These are phyloP conservation scores for Graptemys geographica DNA, from an alignment of 2,797 vertebrate genomes.

Conservation along the genomic window DNA sequence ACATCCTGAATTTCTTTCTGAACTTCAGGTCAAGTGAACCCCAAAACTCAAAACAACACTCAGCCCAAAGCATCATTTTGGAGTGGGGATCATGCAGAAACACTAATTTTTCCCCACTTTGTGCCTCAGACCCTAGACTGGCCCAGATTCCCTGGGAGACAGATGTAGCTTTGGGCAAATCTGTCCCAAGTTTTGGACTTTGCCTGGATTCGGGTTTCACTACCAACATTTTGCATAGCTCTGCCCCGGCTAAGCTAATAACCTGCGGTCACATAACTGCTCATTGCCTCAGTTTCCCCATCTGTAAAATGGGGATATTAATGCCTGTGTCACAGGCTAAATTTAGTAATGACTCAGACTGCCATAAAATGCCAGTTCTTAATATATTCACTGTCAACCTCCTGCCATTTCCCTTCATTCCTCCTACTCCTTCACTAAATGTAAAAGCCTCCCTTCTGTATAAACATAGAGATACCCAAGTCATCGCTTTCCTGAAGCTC, in stretches of 20 bases:
- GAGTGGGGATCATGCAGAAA: neutral
- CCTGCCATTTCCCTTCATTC: conserved; percentile 15
- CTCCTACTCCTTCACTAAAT: neutral
- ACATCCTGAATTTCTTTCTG: neutral
- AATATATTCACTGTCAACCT: neutral
- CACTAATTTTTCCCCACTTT: neutral
- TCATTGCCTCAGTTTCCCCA: neutral
- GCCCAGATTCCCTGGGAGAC: neutral
- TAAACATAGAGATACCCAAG: neutral
- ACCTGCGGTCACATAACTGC: neutral
- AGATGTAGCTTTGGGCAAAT: neutral
- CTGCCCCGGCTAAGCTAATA: neutral
- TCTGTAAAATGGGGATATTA: neutral
- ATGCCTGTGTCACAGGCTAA: neutral
- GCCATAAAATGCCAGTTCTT: neutral
- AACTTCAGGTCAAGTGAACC: neutral
- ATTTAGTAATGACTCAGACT: neutral
- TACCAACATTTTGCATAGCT: neutral
- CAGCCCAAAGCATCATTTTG: accelerated
- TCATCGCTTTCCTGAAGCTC: neutral
- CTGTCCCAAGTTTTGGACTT: accelerated
- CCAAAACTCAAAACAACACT: neutral
- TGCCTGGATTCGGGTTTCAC: accelerated
- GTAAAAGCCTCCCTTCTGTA: neutral
- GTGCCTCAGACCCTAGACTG: neutral